Evolutionary conservation across 2,113 vertebrate genomes (phyloP).

Genomic region (Tonatia bakeri): DNA sequence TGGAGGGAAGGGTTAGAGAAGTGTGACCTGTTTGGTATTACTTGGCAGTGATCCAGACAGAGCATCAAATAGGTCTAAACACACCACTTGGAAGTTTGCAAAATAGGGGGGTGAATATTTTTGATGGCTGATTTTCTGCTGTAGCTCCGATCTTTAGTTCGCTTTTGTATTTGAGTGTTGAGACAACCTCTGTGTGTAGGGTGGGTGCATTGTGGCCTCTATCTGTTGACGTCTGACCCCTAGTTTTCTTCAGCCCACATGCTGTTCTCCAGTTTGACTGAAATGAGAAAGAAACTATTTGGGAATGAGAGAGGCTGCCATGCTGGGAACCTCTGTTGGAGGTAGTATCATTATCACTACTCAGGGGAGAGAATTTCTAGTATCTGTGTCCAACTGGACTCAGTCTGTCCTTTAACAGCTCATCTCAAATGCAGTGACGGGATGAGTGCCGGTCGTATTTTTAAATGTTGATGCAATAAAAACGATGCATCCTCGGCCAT

Average conservation of each 20-base stretch:
- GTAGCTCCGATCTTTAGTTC: background rate
- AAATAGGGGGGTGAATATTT: background rate
- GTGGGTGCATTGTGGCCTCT: background rate
- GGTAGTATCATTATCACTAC: background rate
- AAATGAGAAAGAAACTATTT: background rate
- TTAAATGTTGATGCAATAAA: background rate
- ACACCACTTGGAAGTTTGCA: background rate
- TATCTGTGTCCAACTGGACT: background rate
- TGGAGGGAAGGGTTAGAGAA: background rate
- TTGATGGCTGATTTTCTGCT: background rate
- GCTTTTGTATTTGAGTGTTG: background rate
- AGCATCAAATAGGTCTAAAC: background rate
- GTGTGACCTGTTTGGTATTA: background rate
- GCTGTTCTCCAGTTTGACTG: background rate
- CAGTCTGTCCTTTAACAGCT: background rate
- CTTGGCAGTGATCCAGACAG: background rate
- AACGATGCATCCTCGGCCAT: background rate
- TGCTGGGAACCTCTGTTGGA: background rate
- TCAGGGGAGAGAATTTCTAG: background rate
- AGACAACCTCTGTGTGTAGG: background rate
- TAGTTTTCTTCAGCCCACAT: background rate
- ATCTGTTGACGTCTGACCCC: background rate
- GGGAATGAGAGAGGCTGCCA: background rate
- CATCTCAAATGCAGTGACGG: background rate
- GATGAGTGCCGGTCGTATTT: background rate